phyloP scores from a whole-genome alignment of 2,888 invertebrate species.

The Acrobeloides nanus region DNA sequence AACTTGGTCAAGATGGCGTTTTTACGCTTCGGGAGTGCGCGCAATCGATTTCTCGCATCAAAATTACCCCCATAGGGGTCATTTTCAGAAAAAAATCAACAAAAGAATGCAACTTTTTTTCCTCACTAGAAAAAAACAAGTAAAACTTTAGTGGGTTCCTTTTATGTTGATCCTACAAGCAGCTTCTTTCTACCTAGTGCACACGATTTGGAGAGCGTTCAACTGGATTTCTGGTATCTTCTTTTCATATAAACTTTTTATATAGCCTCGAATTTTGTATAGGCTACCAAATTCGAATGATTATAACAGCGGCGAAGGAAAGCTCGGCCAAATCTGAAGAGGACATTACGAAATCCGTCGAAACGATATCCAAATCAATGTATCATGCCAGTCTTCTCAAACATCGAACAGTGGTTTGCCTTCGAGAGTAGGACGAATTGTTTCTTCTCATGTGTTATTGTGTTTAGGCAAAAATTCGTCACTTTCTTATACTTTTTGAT shows the following conservation, averaged over 20 bases:
- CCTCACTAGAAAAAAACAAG: too few species aligned
- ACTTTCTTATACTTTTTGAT: conserved; percentile 39
- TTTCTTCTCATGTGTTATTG: too few species aligned
- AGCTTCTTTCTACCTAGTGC: conserved; percentile 47
- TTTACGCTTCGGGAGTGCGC: too few species aligned
- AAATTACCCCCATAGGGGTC: too few species aligned
- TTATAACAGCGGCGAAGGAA: conserved; percentile 20
- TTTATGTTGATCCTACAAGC: conserved; percentile 51
- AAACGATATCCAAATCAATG: conserved; percentile 19
- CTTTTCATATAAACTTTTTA: too few species aligned
- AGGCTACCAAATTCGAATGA: conserved; percentile 28
- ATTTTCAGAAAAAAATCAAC: too few species aligned
- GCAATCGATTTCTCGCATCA: too few species aligned
- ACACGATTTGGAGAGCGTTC: conserved; percentile 48
- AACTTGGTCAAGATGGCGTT: too few species aligned
- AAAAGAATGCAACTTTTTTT: too few species aligned
- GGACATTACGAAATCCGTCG: conserved; percentile 11
- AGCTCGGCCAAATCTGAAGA: conserved; percentile 3
- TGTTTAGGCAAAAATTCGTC: conserved; percentile 28
- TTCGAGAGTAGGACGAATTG: conserved; percentile 11
- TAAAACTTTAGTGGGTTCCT: conserved; percentile 44
- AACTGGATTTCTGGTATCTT: conserved; percentile 48
- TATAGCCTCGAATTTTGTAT: neutral
- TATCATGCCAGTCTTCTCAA: conserved; percentile 17
- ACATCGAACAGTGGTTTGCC: conserved; percentile 14